phyloP scores from a whole-genome alignment of 1,140 invertebrate species.

The Ericerus pela region DNA sequence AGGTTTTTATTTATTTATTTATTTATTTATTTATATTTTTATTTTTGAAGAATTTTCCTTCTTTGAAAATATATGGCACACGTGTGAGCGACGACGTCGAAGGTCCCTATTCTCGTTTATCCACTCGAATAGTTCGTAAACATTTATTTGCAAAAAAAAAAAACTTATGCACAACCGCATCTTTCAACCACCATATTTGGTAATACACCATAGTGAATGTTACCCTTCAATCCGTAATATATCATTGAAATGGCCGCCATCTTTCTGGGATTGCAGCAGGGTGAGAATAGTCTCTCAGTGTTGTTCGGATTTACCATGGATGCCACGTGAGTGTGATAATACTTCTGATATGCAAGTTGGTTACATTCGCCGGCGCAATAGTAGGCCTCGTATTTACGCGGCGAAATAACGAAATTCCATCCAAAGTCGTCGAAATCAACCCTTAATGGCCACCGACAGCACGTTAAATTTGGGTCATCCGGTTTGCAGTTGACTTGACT shows the following conservation, averaged over 20 bases:
- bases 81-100: too few species aligned
- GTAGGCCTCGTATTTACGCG: constrained; percentile 86
- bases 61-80: too few species aligned
- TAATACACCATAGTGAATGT: constrained; percentile 74
- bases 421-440: constrained; percentile 94
- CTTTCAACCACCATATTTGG: constrained; percentile 86
- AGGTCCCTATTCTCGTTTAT: too few species aligned
- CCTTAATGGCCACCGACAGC: constrained; percentile 78
- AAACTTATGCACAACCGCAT: constrained; percentile 71
- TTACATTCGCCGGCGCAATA: constrained; percentile 93
- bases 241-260: constrained; percentile 82
- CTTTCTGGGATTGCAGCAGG: constrained; percentile 78
- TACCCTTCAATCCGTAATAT: constrained; percentile 76
- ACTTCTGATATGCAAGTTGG: constrained; percentile 40
- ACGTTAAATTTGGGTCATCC: constrained; percentile 57
- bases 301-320: constrained; percentile 42
- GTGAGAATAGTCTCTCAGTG: constrained; percentile 53
- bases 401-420: constrained; percentile 97
- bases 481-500: constrained; percentile 47
- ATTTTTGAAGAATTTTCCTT: too few species aligned
- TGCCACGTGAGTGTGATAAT: constrained; percentile 87
- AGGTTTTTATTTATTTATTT: too few species aligned
- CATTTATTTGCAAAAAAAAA: too few species aligned
- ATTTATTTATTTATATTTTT: too few species aligned
- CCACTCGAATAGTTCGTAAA: too few species aligned